phyloP scores from a whole-genome alignment of 2,797 vertebrate genomes.

The Clarias platycephalus region DNA sequence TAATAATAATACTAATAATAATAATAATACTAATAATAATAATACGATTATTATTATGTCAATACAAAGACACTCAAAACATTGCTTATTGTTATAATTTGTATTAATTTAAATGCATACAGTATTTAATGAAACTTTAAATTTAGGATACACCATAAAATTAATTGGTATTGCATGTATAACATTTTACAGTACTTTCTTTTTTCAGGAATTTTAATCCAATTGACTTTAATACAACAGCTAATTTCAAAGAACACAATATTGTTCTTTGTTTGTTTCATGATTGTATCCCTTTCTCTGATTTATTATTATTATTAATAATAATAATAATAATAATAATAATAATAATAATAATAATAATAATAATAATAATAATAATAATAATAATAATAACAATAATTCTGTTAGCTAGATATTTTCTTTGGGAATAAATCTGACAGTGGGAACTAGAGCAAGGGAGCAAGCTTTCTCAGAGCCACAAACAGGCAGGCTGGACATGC shows the following conservation, averaged over 20 bases:
- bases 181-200: neutral
- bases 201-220: neutral
- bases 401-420: slow-evolving; percentile 46
- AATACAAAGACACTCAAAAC: too few relatives aligned
- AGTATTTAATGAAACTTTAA: neutral
- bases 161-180: neutral
- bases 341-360: too few relatives aligned
- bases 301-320: too few relatives aligned
- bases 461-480: slow-evolving; percentile 49
- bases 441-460: slow-evolving; percentile 61
- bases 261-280: neutral
- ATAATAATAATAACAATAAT: too few relatives aligned
- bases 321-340: too few relatives aligned
- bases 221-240: neutral
- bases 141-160: neutral
- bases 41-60: neutral
- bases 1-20: too few relatives aligned
- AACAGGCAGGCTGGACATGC: slow-evolving; percentile 68
- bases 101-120: neutral
- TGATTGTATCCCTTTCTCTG: slow-evolving; percentile 19
- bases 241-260: neutral
- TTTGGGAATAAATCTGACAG: slow-evolving; percentile 62
- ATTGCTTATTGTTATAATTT: too few relatives aligned
- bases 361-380: too few relatives aligned
- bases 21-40: too few relatives aligned